Percentiles rank a stretch among this genome's conserved stretches.
These are phyloP conservation scores for Antheraea yamamai DNA, from an alignment of 2,888 invertebrate species.

Conservation along the genomic window DNA sequence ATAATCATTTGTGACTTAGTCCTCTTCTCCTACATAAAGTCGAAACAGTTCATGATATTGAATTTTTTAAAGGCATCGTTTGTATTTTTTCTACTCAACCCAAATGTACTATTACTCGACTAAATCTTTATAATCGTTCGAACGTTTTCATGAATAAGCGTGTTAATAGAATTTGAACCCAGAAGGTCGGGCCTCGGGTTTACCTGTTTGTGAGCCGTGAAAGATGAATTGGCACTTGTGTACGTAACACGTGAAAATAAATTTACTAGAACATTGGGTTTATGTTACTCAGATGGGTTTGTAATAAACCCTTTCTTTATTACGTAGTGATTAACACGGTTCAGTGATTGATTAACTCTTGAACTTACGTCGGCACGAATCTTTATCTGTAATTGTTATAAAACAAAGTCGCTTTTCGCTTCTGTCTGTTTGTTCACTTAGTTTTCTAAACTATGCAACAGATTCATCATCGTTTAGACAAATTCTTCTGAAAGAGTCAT, in stretches of 20 bases:
- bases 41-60: background rate
- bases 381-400: too few species aligned
- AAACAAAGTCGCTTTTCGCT: too few species aligned
- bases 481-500: too few species aligned
- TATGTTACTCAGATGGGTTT: slow-evolving; percentile 11
- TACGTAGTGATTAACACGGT: background rate
- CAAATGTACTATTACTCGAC: slow-evolving; percentile 7
- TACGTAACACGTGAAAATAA: slow-evolving; percentile 36
- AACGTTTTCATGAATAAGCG: slow-evolving; percentile 4
- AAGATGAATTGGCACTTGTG: slow-evolving; percentile 43
- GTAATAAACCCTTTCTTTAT: background rate
- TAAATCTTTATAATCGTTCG: slow-evolving; percentile 1
- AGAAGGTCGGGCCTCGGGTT: slow-evolving; percentile 14
- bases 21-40: background rate
- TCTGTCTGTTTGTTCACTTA: too few species aligned
- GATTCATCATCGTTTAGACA: too few species aligned
- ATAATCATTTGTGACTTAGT: background rate
- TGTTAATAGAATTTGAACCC: slow-evolving; percentile 22
- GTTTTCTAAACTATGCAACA: too few species aligned
- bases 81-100: background rate
- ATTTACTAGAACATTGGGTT: slow-evolving; percentile 34
- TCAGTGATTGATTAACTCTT: background rate
- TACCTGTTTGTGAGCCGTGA: slow-evolving; percentile 27
- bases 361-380: too few species aligned
- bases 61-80: background rate